These are phyloP conservation scores for Phorcus lineatus DNA, from an alignment of 2,888 invertebrate species.

Conservation along the genomic window DNA sequence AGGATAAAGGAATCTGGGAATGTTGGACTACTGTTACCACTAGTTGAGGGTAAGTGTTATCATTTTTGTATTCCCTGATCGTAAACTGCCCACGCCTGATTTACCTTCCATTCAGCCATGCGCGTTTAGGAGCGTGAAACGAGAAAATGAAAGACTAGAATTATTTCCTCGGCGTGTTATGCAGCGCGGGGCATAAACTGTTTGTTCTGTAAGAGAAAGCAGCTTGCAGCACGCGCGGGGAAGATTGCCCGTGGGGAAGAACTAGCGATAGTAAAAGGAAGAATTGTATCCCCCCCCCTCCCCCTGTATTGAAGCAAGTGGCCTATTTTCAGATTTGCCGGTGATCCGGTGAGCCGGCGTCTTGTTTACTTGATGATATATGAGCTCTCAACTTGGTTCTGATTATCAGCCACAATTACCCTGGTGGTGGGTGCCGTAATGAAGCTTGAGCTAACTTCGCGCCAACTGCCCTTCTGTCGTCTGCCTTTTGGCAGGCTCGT, in stretches of 20 bases:
- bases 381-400: constrained; percentile 21
- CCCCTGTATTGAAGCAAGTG: constrained; percentile 22
- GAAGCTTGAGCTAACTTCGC: constrained; percentile 3
- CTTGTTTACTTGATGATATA: constrained; percentile 31
- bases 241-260: constrained; percentile 6
- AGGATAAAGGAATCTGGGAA: not conserved
- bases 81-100: constrained; percentile 24
- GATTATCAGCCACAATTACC: constrained; percentile 30
- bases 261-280: constrained; percentile 1
- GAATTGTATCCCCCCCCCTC: not conserved
- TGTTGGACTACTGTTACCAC: not conserved
- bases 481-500: constrained; percentile 14
- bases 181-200: constrained; percentile 1
- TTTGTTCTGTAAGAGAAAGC: constrained; percentile 29
- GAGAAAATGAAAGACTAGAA: constrained; percentile 35
- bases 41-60: constrained; percentile 4
- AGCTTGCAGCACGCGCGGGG: not conserved
- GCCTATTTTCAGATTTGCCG: constrained; percentile 22
- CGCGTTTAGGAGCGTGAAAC: constrained; percentile 34
- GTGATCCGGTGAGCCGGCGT: constrained; percentile 3
- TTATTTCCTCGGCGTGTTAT: constrained; percentile 28
- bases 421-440: constrained; percentile 25
- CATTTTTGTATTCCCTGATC: not conserved
- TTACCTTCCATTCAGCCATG: constrained; percentile 27
- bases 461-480: constrained; percentile 26